Evolutionary conservation across 2,113 vertebrate species (phyloP).

Genomic region (Tylochromis polylepis): DNA sequence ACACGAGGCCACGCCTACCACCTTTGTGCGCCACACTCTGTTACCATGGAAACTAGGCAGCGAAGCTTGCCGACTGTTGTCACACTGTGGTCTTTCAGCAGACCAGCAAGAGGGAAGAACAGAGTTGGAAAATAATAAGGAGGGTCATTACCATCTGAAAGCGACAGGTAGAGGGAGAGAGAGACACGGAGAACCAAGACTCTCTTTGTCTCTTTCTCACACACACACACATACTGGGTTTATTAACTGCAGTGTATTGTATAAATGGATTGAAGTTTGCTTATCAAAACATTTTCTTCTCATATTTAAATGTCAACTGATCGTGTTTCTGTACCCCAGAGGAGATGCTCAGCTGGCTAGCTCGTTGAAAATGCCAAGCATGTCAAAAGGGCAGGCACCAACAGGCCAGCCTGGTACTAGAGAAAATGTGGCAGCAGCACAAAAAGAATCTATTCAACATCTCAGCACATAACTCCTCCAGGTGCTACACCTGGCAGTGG

Average conservation of each 20-base stretch:
- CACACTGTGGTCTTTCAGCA: constrained; percentile 43
- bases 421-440: background rate
- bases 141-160: constrained; percentile 52
- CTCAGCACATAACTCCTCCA: background rate
- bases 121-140: constrained; percentile 13
- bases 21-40: constrained; percentile 27
- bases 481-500: background rate
- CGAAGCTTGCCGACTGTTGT: constrained; percentile 44
- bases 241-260: background rate
- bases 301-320: constrained; percentile 23
- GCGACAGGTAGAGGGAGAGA: constrained; percentile 21
- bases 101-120: background rate
- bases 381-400: background rate
- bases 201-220: background rate
- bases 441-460: background rate
- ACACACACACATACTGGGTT: background rate
- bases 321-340: background rate
- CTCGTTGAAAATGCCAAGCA: constrained; percentile 21
- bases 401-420: background rate
- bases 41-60: constrained; percentile 61
- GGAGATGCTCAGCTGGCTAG: background rate
- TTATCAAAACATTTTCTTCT: background rate
- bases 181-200: background rate
- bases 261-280: background rate
- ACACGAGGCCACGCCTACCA: constrained; percentile 11